Base-by-base conservation (phyloP, 2,113 vertebrate species). In the Oncorhynchus tshawytscha region DNA sequence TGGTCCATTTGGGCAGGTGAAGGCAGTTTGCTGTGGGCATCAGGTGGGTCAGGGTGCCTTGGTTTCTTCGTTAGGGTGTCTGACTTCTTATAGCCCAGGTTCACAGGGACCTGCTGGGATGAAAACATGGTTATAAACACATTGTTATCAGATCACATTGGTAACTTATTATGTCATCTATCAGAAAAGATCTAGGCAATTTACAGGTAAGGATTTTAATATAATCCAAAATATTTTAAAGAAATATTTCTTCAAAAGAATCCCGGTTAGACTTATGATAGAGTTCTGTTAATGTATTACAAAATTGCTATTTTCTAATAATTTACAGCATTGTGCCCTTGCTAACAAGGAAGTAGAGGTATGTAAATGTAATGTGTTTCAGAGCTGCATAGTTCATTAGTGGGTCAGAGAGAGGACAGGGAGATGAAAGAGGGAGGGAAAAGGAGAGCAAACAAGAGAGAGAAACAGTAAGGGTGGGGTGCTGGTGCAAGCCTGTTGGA, bases 41-140 rank as follows among this genome's bases (percentile, higher is more conserved):
- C 71, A 22, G 80, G 73, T 73, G 67, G 73, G 73, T 88, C 89
- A 54, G 89, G 87, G 79, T 86, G 90, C 80, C 86, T 88, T 74
- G 79, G 86, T 85, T 76, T 90, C 80, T 91, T 90, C 11, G 81
- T 78, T 67, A 82, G 81, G 59, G 81, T 71, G 73, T 88, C 87
- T 73, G 84, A 85, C 78, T 89, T 92, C 77, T 90, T 93, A 78
- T 84, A 83, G 3, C 83, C 83, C 86, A 88, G 88, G 78, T 92
- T 93, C 81, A 84, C 77, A 45, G 88, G 84, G 88, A 87, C 89
- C 93, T 94, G 87, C 76, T 71, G 84, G 59, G 59, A 62, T n/a
- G 20, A 62, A 24, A n/a, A 20, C 54, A 57, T 18, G 39, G 16
- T 57, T 57, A 18, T 57, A 57, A 57, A 57, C 39, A 45, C 39